These are phyloP conservation scores for Syngnathus scovelli DNA, from an alignment of 2,113 vertebrate species.

Conservation along the genomic window DNA sequence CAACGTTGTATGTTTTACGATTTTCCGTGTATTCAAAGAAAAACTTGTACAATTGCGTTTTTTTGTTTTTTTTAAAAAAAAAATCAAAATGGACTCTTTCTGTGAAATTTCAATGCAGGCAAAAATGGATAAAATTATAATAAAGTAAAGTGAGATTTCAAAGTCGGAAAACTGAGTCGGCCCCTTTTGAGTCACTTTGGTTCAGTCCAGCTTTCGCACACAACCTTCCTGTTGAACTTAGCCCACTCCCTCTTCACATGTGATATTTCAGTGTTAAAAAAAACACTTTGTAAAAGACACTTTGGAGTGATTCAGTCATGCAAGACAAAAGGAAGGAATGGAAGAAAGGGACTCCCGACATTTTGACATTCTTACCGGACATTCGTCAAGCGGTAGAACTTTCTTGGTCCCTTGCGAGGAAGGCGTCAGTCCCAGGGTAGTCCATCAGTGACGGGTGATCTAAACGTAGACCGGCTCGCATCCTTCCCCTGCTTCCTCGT, in stretches of 20 bases:
- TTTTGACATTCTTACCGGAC: constrained; percentile 7
- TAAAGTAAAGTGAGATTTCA: not conserved
- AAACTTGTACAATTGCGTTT: not conserved
- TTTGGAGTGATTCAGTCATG: constrained; percentile 29
- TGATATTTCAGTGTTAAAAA: constrained; percentile 29
- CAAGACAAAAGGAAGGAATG: constrained; percentile 62
- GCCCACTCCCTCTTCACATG: constrained; percentile 12
- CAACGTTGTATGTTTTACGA: no score
- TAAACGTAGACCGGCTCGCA: constrained; percentile 97
- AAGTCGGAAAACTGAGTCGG: not conserved
- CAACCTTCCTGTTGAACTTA: constrained; percentile 12
- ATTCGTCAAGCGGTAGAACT: not conserved
- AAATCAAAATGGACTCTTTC: not conserved
- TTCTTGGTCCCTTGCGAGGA: constrained; percentile 65
- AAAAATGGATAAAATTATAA: not conserved
- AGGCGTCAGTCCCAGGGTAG: not conserved
- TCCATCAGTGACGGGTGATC: constrained; percentile 21
- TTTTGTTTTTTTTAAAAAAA: constrained; percentile 38
- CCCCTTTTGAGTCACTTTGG: constrained; percentile 16
- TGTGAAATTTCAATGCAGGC: not conserved
- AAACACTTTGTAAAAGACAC: constrained; percentile 25
- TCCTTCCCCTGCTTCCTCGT: constrained; percentile 76
- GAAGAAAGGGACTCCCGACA: constrained; percentile 10
- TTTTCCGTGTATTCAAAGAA: not conserved
- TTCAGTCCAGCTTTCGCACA: not conserved